A percentile compares a stretch with the other conserved stretches of the same genome.
These are phyloP conservation scores for Peromyscus aztecus DNA, from an alignment of 2,797 vertebrate species.

Conservation along the genomic window DNA sequence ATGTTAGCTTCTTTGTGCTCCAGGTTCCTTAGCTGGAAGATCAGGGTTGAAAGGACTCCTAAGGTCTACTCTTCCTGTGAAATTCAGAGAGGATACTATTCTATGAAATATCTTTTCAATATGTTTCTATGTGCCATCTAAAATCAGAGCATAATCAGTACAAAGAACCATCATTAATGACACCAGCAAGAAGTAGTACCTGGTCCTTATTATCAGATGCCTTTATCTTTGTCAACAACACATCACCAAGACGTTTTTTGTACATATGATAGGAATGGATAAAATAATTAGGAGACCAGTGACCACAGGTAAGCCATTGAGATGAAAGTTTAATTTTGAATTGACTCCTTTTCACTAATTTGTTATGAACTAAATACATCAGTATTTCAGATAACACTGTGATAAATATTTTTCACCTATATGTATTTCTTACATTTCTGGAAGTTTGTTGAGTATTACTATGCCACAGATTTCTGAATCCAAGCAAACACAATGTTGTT, in stretches of 20 bases:
- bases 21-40: conserved; percentile 23
- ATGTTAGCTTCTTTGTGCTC: conserved; percentile 2
- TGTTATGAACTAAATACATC: not conserved
- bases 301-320: not conserved
- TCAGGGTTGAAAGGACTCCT: not conserved
- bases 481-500: conserved; percentile 28
- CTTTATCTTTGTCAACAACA: conserved; percentile 45
- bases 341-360: not conserved
- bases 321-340: not conserved
- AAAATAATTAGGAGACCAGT: conserved; percentile 1
- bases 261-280: not conserved
- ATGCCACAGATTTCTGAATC: conserved; percentile 32
- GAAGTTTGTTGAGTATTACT: not conserved
- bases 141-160: conserved; percentile 36
- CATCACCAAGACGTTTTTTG: not conserved
- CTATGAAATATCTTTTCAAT: conserved; percentile 31
- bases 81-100: conserved; percentile 35
- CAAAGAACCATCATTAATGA: conserved; percentile 22
- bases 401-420: conserved; percentile 23
- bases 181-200: not conserved
- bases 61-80: conserved; percentile 15
- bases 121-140: conserved; percentile 48
- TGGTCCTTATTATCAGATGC: not conserved
- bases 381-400: conserved; percentile 5
- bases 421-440: conserved; percentile 3